Conservation (phyloP, 2,888 invertebrate species). For the Carterocephalus palaemon region DNA sequence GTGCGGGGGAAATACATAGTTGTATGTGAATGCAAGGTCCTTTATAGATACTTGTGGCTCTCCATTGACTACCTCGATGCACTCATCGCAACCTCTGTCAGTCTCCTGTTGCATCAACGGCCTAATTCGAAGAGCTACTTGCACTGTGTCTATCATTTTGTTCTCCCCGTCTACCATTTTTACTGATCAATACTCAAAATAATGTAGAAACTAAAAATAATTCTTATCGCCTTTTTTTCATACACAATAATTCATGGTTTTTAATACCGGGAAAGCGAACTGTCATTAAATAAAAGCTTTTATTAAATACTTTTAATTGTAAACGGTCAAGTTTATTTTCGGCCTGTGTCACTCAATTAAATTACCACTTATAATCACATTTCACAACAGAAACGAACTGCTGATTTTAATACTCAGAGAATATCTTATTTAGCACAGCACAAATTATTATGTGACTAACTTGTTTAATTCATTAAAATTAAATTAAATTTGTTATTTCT, state of each 20-base stretch:
- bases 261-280: slow-evolving; percentile 2
- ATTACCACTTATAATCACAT: too few species aligned
- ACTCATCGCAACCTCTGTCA: slow-evolving; percentile 85
- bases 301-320: slow-evolving; percentile 30
- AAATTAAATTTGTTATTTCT: too few species aligned
- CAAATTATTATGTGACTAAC: too few species aligned
- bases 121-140: slow-evolving; percentile 90
- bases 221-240: too few species aligned
- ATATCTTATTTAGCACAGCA: too few species aligned
- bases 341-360: slow-evolving; percentile 1
- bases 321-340: neutral
- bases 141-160: slow-evolving; percentile 76
- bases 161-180: slow-evolving; percentile 61
- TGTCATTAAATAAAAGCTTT: slow-evolving; percentile 23
- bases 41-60: slow-evolving; percentile 85
- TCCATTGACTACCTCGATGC: slow-evolving; percentile 82
- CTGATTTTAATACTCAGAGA: too few species aligned
- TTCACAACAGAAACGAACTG: too few species aligned
- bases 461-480: too few species aligned
- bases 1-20: slow-evolving; percentile 87
- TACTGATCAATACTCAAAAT: slow-evolving; percentile 11
- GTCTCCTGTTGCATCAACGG: slow-evolving; percentile 87
- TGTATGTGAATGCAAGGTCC: slow-evolving; percentile 88
- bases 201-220: neutral
- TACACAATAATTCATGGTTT: too few species aligned